Evolutionary conservation across 2,797 vertebrate species (phyloP), one percentile per base, ranked within the genome.

Genomic region (Sebastes cheni): DNA sequence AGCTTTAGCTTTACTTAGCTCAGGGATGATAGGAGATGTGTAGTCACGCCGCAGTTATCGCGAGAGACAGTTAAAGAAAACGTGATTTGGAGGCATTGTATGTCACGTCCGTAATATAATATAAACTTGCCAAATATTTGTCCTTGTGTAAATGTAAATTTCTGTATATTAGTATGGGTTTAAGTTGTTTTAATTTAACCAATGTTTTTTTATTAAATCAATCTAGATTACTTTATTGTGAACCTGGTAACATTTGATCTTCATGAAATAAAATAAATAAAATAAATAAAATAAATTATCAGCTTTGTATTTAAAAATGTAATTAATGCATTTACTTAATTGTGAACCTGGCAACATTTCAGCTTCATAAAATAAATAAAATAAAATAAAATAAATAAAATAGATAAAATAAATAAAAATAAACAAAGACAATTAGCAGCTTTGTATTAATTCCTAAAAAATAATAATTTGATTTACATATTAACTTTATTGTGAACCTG

Each of bases 1-100:
- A 86, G 89, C 89, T 79, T 42, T 39, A 72, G 89, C 89, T 79
- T 42, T 46, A 72, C 22, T 81, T 83, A 86, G 85, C 89, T 54
- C 20, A n/a, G 50, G 4, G 8, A 72, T 77, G 52, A 62, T 84
- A 7, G 65, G 61, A 80, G 76, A 82, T 73, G 84, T 78, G 46
- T 20, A 73, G 68, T 67, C n/a, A 34, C 46, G 1, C 25, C 36
- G 16, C 25, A 64, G 72, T 46, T 81, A 86, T 93, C 93, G 93
- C 94, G 93, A 93, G 83, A 81, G 5, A 8, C 20, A 50, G 42
- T 22, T 22, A 7, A 9, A 56, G 56, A 39, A 39, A 75, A 81
- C 73, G 87, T n/a, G 91, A 90, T 77, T 77, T 79, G 61, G 39
- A 54, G 8, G 18, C 4, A 56, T 32, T 11, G 30, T 13, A 42